phyloP scores from a whole-genome alignment of 2,888 invertebrate genomes.

The Drosophila trichaetosa region DNA sequence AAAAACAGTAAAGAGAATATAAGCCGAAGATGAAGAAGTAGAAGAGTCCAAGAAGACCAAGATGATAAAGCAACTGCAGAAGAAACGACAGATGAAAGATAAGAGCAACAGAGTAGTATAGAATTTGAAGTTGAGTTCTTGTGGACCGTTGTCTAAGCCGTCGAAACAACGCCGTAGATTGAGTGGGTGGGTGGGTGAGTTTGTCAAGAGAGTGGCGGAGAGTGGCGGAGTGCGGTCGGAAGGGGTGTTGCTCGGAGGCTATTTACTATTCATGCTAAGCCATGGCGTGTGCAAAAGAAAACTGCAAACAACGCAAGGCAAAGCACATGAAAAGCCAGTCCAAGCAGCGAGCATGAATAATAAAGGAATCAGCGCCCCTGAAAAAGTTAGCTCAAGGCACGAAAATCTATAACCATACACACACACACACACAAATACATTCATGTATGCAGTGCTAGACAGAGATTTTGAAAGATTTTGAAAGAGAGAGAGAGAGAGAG shows the following conservation, averaged over 20 bases:
- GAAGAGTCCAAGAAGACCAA: conserved; percentile 1
- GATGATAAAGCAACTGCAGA: background rate
- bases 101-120: background rate
- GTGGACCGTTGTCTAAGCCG: conserved; percentile 28
- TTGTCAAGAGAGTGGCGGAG: background rate
- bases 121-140: conserved; percentile 42
- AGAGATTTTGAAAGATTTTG: conserved; percentile 5
- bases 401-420: conserved; percentile 18
- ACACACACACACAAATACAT: background rate
- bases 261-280: conserved; percentile 78
- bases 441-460: background rate
- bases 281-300: conserved; percentile 72
- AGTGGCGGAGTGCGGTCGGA: background rate
- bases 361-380: conserved; percentile 72
- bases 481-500: background rate
- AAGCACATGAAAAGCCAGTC: conserved; percentile 65
- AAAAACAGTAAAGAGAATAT: conserved; percentile 23
- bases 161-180: conserved; percentile 40
- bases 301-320: conserved; percentile 72
- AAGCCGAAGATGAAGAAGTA: conserved; percentile 5
- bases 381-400: conserved; percentile 62
- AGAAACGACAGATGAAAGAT: background rate
- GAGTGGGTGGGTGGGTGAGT: conserved; percentile 8
- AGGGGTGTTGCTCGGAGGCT: conserved; percentile 26
- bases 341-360: conserved; percentile 66